Evolutionary conservation across 2,888 invertebrate species (phyloP).

Genomic region (Zaprionus obscuricornis): DNA sequence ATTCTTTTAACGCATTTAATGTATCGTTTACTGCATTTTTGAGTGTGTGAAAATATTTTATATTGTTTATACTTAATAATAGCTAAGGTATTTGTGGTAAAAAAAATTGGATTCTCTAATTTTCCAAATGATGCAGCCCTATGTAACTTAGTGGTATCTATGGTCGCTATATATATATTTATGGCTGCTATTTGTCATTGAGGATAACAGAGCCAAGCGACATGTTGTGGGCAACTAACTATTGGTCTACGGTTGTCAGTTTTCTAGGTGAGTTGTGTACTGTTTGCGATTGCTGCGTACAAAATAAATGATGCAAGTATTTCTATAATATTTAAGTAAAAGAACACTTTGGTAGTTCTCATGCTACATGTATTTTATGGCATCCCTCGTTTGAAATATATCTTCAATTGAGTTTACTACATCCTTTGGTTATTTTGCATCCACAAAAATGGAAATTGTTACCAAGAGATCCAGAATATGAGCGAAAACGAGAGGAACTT

Average conservation of each 20-base stretch:
- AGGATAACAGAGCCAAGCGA: background rate
- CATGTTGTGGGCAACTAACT: slow-evolving; percentile 23
- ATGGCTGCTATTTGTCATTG: background rate
- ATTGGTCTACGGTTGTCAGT: slow-evolving; percentile 56
- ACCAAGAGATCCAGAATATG: too few species aligned
- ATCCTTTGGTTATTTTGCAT: slow-evolving; percentile 42
- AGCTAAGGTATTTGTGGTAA: slow-evolving; percentile 14
- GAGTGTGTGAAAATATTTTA: too few species aligned
- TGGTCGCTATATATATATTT: slow-evolving; percentile 27
- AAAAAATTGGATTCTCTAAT: background rate
- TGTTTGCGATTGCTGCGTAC: background rate
- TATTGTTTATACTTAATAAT: too few species aligned
- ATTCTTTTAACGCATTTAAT: too few species aligned
- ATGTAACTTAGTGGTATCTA: background rate
- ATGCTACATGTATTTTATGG: slow-evolving; percentile 59
- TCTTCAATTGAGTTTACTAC: slow-evolving; percentile 12
- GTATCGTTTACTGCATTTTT: too few species aligned
- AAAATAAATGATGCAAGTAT: background rate
- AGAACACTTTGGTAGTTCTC: slow-evolving; percentile 42
- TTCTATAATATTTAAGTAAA: slow-evolving; percentile 37
- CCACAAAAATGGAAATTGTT: slow-evolving; percentile 50
- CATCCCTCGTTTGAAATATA: slow-evolving; percentile 52
- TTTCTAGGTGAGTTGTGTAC: slow-evolving; percentile 50
- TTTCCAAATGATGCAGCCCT: slow-evolving; percentile 9
- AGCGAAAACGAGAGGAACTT: slow-evolving; percentile 36